Conservation (phyloP, 2,113 vertebrate genomes). For the Seriola aureovittata region DNA sequence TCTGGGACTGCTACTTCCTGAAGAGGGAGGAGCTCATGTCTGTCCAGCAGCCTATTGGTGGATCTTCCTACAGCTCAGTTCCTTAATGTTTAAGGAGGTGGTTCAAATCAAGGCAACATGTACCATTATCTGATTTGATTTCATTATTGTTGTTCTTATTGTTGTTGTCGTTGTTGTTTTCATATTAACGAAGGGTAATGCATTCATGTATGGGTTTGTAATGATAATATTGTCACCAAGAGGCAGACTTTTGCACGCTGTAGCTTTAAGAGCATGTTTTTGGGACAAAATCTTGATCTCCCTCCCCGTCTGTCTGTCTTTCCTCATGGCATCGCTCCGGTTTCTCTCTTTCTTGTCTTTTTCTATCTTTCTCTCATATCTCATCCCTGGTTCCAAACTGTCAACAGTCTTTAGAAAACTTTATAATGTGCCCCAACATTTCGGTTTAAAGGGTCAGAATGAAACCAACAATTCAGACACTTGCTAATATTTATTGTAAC, state of each 20-base stretch:
- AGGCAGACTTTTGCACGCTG: conserved; percentile 92
- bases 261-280: conserved; percentile 95
- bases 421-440: conserved; percentile 13
- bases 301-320: conserved; percentile 47
- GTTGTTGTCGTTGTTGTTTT: conserved; percentile 81
- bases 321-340: conserved; percentile 52
- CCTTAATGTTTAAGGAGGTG: conserved; percentile 99
- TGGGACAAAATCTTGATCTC: conserved; percentile 83
- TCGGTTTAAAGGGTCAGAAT: conserved; percentile 30
- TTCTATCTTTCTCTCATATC: conserved; percentile 33
- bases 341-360: conserved; percentile 37
- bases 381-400: neutral
- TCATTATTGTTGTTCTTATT: conserved; percentile 85
- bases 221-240: conserved; percentile 81
- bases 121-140: conserved; percentile 89
- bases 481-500: conserved; percentile 9
- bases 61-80: conserved; percentile 91
- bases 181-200: conserved; percentile 87
- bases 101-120: conserved; percentile 89
- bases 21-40: conserved; percentile 82
- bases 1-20: conserved; percentile 72
- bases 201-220: conserved; percentile 88
- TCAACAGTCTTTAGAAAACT: conserved; percentile 30
- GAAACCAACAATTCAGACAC: conserved; percentile 1
- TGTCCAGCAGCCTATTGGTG: conserved; percentile 89